Evolutionary conservation across 2,797 vertebrate genomes (phyloP), one percentile per base, ranked within the genome.

Genomic region (Sylvilagus floridanus): DNA sequence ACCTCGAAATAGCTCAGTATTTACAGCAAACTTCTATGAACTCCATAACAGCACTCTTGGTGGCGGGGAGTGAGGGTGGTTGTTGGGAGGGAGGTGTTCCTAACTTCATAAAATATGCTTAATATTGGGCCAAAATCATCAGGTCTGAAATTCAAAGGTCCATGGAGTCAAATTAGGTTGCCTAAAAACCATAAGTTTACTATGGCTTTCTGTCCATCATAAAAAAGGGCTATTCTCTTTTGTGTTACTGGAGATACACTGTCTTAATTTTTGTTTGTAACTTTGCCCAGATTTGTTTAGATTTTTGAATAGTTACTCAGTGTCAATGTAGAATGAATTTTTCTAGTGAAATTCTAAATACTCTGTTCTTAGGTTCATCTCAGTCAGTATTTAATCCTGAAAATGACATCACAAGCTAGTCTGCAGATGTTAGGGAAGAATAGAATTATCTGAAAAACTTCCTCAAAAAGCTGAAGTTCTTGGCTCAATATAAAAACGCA

Each of bases 181-280:
- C 13, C 26, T 87, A 88, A 54, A 93, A 92, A 75, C 9, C 11
- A 85, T 79, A 54, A 73, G 12, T 79, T 81, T 50, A 79, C 7
- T 69, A 17, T 77, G 5, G 11, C 26, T 88, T 90, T 84, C n/a
- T 63, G 10, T 77, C 37, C 84, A n/a, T 72, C 4, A 35, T 35
- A 84, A 60, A 83, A 71, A 82, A 76, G 73, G 86, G 26, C 5
- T 85, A 19, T 47, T 92, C 17, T 90, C 63, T 88, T 95, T 93
- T 68, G 7, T 79, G 28, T 66, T 81, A 62, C 60, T 69, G 24
- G 81, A 79, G n/a, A 78, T 42, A 88, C 60, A 6, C 14, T 37
- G 13, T 89, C 65, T 84, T 69, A 52, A 94, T 50, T 92, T 88
- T 76, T 65, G 52, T 73, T 94, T 93, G 52, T 60, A 81, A 37